Conservation (phyloP, 2,113 vertebrate genomes). For the Rhea americana region DNA sequence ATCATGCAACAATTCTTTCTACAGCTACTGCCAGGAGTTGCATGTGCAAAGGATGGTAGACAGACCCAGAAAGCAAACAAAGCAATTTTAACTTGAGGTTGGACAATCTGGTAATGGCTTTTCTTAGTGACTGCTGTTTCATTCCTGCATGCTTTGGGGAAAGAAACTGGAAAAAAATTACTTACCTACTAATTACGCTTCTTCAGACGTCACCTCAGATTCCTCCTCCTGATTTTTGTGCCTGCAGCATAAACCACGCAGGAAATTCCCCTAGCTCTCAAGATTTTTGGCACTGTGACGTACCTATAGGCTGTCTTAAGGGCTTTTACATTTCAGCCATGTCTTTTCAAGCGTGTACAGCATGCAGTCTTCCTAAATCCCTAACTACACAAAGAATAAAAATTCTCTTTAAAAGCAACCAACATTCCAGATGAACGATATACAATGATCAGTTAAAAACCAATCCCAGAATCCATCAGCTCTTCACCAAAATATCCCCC, state of each 20-base stretch:
- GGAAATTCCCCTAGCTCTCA: background rate
- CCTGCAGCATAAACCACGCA: background rate
- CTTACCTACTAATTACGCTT: background rate
- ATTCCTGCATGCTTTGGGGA: background rate
- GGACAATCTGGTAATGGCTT: background rate
- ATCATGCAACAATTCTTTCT: background rate
- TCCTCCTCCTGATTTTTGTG: background rate
- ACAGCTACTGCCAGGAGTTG: background rate
- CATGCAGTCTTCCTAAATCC: background rate
- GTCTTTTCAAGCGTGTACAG: background rate
- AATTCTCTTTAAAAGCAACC: background rate
- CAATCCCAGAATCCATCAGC: background rate
- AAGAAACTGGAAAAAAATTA: background rate
- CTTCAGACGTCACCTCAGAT: background rate
- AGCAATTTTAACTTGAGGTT: background rate
- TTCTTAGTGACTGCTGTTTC: background rate
- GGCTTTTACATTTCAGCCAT: background rate
- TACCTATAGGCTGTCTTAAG: slow-evolving; percentile 13
- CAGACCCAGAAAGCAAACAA: background rate
- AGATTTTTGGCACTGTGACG: slow-evolving; percentile 9
- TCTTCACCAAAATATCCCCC: background rate
- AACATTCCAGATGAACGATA: background rate
- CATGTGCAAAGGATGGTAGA: background rate
- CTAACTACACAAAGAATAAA: background rate
- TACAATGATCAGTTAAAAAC: background rate